Percentiles rank a stretch among this genome's conserved stretches.
Conservation (phyloP, 2,113 vertebrate genomes). For the Dendrocopos noguchii region DNA sequence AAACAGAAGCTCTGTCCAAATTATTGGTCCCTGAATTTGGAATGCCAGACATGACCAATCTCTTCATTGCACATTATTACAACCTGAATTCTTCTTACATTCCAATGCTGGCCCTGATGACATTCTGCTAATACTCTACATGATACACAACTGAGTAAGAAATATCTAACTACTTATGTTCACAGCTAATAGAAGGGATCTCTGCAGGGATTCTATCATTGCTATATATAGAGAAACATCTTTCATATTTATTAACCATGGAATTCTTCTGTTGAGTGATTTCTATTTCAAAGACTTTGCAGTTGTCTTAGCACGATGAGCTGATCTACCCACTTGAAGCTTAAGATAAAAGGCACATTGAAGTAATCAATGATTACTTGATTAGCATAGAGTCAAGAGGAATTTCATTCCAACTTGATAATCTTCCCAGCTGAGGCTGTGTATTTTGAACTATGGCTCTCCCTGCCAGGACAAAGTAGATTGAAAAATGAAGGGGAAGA, state of each 20-base stretch:
- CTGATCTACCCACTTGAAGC: not conserved
- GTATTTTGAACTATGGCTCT: not conserved
- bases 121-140: not conserved
- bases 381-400: not conserved
- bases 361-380: not conserved
- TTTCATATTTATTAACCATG: not conserved
- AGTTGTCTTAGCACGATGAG: not conserved
- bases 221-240: not conserved
- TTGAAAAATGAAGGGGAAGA: not conserved
- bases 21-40: not conserved
- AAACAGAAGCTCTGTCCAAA: not conserved
- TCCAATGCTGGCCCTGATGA: not conserved
- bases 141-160: not conserved
- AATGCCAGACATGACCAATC: not conserved
- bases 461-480: not conserved
- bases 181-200: not conserved
- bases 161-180: not conserved
- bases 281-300: slow-evolving; percentile 5
- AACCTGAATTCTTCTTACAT: not conserved
- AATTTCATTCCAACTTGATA: slow-evolving; percentile 6
- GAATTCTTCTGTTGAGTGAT: not conserved
- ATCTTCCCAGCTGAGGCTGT: not conserved
- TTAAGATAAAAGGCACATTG: not conserved
- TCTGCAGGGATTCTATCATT: not conserved
- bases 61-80: not conserved